A percentile compares a stretch with the other conserved stretches of the same genome.
Evolutionary conservation across 2,797 vertebrate species (phyloP).

Genomic region (Gallinago solitaria): DNA sequence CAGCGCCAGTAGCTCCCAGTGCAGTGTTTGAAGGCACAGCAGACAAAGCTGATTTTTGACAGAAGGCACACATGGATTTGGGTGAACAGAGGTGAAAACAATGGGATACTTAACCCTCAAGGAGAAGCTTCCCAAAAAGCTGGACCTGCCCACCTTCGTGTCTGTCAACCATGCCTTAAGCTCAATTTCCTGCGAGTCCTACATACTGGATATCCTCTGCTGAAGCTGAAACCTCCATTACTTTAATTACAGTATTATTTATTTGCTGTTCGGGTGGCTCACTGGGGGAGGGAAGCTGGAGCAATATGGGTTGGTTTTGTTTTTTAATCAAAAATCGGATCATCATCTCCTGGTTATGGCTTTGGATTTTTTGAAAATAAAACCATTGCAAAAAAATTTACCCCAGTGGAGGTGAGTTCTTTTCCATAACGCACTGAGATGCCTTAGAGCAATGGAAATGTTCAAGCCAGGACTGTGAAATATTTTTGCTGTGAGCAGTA

Average conservation of each 20-base stretch:
- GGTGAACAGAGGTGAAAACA: background rate
- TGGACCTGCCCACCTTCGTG: background rate
- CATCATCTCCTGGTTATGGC: background rate
- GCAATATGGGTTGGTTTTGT: background rate
- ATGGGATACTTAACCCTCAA: rapidly evolving
- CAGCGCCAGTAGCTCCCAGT: background rate
- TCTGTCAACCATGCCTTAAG: background rate
- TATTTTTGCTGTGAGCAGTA: slow-evolving; percentile 2
- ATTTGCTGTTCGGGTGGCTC: background rate
- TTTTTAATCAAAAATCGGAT: background rate
- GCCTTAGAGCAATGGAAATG: background rate
- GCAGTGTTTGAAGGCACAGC: background rate
- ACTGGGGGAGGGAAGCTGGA: background rate
- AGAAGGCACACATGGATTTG: background rate
- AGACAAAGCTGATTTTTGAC: background rate
- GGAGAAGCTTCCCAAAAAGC: background rate
- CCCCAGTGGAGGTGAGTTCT: background rate
- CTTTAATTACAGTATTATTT: background rate
- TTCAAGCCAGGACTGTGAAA: background rate
- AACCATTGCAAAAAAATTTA: background rate
- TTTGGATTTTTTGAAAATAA: background rate
- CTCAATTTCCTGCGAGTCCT: background rate
- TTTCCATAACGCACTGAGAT: background rate
- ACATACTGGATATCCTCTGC: background rate
- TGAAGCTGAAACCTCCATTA: background rate